Evolutionary conservation across 2,113 vertebrate species (phyloP).

Genomic region (Ailuropoda melanoleuca): DNA sequence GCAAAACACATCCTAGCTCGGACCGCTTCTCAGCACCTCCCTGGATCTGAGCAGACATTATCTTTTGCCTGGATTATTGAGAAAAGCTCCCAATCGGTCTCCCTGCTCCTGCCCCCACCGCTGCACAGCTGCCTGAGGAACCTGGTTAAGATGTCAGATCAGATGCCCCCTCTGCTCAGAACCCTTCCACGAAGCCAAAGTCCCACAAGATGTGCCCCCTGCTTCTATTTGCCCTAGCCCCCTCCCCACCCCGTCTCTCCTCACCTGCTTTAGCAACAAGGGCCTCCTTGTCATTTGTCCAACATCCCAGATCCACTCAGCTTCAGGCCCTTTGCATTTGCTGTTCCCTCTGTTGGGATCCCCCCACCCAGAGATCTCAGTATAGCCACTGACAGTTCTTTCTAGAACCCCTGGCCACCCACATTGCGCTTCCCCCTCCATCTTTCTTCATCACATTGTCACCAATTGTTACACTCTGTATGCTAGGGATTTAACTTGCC

Average conservation of each 20-base stretch:
- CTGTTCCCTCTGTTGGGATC: background rate
- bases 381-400: background rate
- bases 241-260: accelerated
- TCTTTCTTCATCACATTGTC: background rate
- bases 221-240: background rate
- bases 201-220: background rate
- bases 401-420: background rate
- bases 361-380: background rate
- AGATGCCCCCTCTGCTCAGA: background rate
- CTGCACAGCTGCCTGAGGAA: background rate
- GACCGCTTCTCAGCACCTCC: background rate
- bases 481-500: background rate
- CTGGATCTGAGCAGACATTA: background rate
- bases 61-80: background rate
- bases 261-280: background rate
- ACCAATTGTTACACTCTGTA: background rate
- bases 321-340: slow-evolving; percentile 13
- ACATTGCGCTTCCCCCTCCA: accelerated
- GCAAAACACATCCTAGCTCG: accelerated
- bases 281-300: background rate
- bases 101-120: accelerated
- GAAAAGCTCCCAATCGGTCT: background rate
- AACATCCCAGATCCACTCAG: background rate
- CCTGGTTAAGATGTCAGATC: background rate
- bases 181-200: background rate